Evolutionary conservation across 30 jellyfish, hydroid and myxozoan species (phyloP).

Genomic region (Catostylus mosaicus): DNA sequence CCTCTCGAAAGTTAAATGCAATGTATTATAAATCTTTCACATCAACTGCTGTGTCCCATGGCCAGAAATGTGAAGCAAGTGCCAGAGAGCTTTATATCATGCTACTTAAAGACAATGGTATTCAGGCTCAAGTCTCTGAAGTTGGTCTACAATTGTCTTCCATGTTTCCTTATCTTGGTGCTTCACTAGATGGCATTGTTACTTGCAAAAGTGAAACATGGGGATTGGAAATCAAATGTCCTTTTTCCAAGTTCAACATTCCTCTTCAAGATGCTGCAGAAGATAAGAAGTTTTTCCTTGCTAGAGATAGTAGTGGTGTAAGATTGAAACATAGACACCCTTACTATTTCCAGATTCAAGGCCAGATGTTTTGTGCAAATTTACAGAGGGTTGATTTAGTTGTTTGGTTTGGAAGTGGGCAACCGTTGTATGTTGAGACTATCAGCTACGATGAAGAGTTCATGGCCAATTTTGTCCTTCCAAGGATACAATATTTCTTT

Average conservation of each 20-base stretch:
- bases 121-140: constrained; percentile 18
- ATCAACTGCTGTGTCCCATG: constrained; percentile 41
- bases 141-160: constrained; percentile 41
- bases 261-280: constrained; percentile 45
- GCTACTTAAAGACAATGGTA: constrained; percentile 35
- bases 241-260: constrained; percentile 30
- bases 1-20: constrained; percentile 32
- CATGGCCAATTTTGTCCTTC: constrained; percentile 5
- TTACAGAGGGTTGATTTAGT: constrained; percentile 26
- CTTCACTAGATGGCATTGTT: constrained; percentile 51
- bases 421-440: constrained; percentile 42
- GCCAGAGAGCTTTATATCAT: constrained; percentile 27
- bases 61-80: constrained; percentile 46
- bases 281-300: constrained; percentile 37
- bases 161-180: constrained; percentile 51
- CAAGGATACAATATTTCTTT: constrained; percentile 14
- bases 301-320: background rate
- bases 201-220: constrained; percentile 15
- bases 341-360: constrained; percentile 51
- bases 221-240: constrained; percentile 61
- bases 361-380: constrained; percentile 53
- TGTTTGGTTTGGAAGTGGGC: constrained; percentile 45
- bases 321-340: constrained; percentile 24
- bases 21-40: constrained; percentile 45
- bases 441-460: constrained; percentile 11